A percentile compares a stretch with the other conserved stretches of the same genome.
These are phyloP conservation scores for Heterochromis multidens DNA, from an alignment of 2,113 vertebrate genomes.

Conservation along the genomic window DNA sequence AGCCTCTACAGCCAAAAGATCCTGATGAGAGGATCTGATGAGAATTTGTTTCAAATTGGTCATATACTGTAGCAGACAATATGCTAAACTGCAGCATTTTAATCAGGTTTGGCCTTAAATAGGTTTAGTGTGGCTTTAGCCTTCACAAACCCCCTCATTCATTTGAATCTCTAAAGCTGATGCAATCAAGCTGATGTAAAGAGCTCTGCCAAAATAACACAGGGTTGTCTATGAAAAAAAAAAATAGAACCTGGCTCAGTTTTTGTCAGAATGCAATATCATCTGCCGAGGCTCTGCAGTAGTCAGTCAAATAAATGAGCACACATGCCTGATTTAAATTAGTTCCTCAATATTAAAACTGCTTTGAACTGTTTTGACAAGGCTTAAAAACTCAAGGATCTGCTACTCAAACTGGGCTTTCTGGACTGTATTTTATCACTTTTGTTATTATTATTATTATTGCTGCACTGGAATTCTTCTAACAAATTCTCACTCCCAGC, in stretches of 20 bases:
- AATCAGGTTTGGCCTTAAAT: too few species aligned
- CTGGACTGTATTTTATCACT: background rate
- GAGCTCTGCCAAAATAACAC: background rate
- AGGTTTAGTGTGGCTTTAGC: background rate
- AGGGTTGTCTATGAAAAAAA: background rate
- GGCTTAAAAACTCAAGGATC: background rate
- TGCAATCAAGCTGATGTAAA: background rate
- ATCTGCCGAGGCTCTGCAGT: background rate
- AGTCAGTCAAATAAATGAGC: background rate
- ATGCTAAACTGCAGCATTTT: background rate
- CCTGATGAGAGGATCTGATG: rapidly evolving
- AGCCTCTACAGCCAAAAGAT: background rate
- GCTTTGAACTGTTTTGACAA: background rate
- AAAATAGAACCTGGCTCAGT: background rate
- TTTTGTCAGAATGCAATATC: background rate
- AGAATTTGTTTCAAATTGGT: background rate
- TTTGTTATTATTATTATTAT: background rate
- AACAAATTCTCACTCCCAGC: background rate
- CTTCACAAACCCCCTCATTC: background rate
- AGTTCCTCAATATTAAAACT: background rate
- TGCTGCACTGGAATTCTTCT: background rate
- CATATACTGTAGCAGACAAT: background rate
- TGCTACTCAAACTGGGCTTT: background rate
- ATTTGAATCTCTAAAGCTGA: background rate
- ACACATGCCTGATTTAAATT: background rate